Conservation (phyloP, 2,888 invertebrate genomes). For the Drosophila rellima region DNA sequence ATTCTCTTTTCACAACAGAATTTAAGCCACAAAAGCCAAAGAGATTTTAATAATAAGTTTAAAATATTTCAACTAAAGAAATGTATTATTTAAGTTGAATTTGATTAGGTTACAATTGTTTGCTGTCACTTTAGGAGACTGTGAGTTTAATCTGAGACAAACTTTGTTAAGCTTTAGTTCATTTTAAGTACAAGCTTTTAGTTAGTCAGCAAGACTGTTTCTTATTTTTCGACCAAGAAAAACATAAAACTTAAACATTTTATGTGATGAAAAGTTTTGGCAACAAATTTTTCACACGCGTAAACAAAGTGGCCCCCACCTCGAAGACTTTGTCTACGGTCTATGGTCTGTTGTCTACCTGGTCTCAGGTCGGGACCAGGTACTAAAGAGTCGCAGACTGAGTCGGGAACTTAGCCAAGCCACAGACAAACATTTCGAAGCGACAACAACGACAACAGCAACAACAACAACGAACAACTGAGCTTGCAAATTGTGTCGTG, state of each 20-base stretch:
- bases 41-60: neutral
- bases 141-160: constrained; percentile 1
- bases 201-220: neutral
- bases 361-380: constrained; percentile 26
- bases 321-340: constrained; percentile 33
- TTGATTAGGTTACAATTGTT: constrained; percentile 12
- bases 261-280: constrained; percentile 61
- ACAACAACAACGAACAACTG: constrained; percentile 41
- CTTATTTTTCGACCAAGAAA: constrained; percentile 21
- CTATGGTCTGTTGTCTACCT: constrained; percentile 34
- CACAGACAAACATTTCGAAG: constrained; percentile 78
- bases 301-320: constrained; percentile 64
- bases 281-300: constrained; percentile 72
- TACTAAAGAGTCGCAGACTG: constrained; percentile 22
- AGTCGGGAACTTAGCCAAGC: constrained; percentile 61
- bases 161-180: constrained; percentile 9
- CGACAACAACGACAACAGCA: constrained; percentile 37
- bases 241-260: constrained; percentile 50
- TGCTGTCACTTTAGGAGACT: neutral
- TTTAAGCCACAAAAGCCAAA: constrained; percentile 1
- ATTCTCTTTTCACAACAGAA: neutral
- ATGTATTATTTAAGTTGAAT: neutral
- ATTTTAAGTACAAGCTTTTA: constrained; percentile 14
- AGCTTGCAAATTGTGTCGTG: constrained; percentile 80
- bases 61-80: neutral